Percentiles rank a stretch among this genome's conserved stretches.
Conservation (phyloP, 1,140 invertebrate species). For the roundworm (Caenorhabditis elegans) region DNA sequence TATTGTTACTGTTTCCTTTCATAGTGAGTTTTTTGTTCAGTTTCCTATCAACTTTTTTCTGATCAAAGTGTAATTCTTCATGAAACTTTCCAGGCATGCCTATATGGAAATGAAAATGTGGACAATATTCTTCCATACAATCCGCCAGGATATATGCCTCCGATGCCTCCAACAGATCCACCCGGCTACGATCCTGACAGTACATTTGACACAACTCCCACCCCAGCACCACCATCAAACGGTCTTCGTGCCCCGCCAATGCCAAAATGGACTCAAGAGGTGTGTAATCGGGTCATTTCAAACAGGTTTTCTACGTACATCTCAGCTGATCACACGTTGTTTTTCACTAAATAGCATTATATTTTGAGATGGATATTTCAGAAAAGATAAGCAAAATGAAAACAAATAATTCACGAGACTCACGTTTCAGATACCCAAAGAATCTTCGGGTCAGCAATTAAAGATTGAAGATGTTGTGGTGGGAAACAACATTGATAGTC, state of each 20-base stretch:
- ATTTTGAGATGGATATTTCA: too few species aligned
- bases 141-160: neutral
- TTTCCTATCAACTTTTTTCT: too few species aligned
- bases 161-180: neutral
- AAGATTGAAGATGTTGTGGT: too few species aligned
- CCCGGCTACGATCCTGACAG: neutral
- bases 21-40: too few species aligned
- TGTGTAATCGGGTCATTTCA: neutral
- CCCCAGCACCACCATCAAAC: neutral
- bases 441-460: too few species aligned
- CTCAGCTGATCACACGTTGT: neutral
- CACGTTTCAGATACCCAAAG: too few species aligned
- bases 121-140: neutral
- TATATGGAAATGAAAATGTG: neutral
- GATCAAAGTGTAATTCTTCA: too few species aligned
- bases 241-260: slow-evolving; percentile 7
- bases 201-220: neutral
- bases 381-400: too few species aligned
- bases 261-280: neutral
- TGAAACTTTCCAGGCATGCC: neutral
- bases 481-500: too few species aligned
- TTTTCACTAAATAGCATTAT: too few species aligned
- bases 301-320: neutral
- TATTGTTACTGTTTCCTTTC: too few species aligned
- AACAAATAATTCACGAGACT: too few species aligned